Conservation (phyloP, 2,797 vertebrate genomes). For the Macrochelys suwanniensis region DNA sequence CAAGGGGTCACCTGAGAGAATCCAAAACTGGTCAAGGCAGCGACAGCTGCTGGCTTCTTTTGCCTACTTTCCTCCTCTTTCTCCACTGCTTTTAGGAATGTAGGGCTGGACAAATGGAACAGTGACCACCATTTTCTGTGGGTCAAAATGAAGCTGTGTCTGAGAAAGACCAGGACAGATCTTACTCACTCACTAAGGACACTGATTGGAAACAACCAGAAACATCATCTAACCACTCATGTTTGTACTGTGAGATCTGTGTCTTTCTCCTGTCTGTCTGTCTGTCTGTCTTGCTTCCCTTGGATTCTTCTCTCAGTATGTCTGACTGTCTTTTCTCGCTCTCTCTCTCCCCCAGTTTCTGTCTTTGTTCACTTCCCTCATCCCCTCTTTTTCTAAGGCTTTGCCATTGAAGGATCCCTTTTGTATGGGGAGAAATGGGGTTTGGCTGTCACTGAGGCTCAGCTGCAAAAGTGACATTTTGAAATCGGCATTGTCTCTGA, state of each 20-base stretch:
- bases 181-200: background rate
- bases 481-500: background rate
- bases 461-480: background rate
- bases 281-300: background rate
- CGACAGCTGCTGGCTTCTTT: background rate
- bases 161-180: background rate
- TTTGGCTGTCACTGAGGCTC: background rate
- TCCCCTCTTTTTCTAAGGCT: background rate
- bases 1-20: background rate
- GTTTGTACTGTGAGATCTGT: background rate
- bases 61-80: background rate
- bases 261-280: background rate
- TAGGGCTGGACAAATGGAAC: background rate
- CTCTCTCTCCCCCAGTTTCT: background rate
- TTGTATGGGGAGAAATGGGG: background rate
- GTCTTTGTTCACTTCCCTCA: background rate
- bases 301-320: background rate
- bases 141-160: background rate
- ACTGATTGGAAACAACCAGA: background rate
- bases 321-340: background rate
- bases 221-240: background rate
- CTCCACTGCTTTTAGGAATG: background rate
- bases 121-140: background rate
- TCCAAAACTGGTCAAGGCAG: background rate
- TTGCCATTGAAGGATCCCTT: background rate